Conservation (phyloP, 2,113 vertebrate genomes). For the Laterallus jamaicensis region DNA sequence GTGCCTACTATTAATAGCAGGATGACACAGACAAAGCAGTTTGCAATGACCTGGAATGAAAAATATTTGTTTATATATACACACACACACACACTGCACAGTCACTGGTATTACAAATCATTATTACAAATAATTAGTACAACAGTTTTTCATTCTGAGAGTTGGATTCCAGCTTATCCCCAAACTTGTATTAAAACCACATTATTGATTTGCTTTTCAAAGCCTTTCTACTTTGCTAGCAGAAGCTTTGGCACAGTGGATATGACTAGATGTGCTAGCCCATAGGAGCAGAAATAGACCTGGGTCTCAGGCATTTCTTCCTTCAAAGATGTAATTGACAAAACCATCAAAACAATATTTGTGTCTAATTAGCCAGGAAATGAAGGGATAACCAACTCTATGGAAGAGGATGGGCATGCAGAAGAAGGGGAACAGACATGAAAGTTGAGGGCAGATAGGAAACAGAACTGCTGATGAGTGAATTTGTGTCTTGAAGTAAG, state of each 20-base stretch:
- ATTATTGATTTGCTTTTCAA: background rate
- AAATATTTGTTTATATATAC: no score
- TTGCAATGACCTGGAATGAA: constrained; percentile 68
- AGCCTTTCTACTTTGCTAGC: background rate
- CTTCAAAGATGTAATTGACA: background rate
- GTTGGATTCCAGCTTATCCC: background rate
- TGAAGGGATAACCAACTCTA: background rate
- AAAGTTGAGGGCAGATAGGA: background rate
- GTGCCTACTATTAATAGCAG: constrained; percentile 70
- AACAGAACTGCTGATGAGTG: background rate
- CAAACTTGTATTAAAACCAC: background rate
- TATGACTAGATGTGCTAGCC: background rate
- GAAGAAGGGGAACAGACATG: background rate
- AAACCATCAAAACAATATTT: background rate
- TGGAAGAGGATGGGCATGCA: background rate
- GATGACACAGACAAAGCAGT: constrained; percentile 76
- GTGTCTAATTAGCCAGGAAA: background rate
- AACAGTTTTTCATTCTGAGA: background rate
- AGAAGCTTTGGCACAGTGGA: background rate
- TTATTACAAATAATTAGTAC: no score
- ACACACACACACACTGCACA: background rate
- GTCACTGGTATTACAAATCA: background rate
- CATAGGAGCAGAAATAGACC: background rate
- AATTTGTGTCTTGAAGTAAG: background rate
- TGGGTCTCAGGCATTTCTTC: background rate